Conservation (phyloP, 2,797 vertebrate species). For the Periophthalmus magnuspinnatus region DNA sequence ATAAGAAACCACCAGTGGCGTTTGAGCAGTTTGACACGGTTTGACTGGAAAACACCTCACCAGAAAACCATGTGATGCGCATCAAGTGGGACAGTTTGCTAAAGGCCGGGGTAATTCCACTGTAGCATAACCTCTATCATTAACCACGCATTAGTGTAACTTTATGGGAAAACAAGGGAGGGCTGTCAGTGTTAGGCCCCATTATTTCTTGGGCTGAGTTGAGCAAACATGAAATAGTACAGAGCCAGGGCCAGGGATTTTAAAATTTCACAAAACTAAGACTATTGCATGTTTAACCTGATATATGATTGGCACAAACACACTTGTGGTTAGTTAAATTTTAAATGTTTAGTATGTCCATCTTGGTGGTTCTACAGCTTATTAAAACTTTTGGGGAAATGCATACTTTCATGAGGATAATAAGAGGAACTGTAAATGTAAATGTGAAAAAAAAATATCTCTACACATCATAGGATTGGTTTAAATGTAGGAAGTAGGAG, state of each 20-base stretch:
- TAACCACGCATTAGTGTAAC: constrained; percentile 23
- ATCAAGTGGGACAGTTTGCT: constrained; percentile 14
- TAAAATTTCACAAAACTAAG: background rate
- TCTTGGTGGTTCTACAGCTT: background rate
- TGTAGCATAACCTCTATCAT: constrained; percentile 16
- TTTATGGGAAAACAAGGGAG: background rate
- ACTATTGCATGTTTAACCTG: background rate
- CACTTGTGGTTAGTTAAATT: no score
- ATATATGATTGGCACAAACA: background rate
- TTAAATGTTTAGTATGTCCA: background rate
- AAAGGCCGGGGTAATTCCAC: constrained; percentile 62
- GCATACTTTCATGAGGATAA: background rate
- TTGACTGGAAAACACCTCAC: constrained; percentile 65
- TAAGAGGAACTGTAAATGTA: constrained; percentile 49
- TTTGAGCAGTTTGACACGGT: constrained; percentile 34
- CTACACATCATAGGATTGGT: constrained; percentile 37
- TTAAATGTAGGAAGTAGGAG: constrained; percentile 61
- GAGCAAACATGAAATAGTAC: background rate
- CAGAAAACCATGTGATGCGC: constrained; percentile 46
- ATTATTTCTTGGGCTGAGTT: background rate
- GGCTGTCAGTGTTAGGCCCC: background rate
- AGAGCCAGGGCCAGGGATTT: background rate
- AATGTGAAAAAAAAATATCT: constrained; percentile 40
- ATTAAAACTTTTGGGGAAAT: background rate
- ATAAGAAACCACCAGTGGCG: constrained; percentile 49